Conservation (phyloP, 2,797 vertebrate genomes). For the Percopsis omiscomaycus region DNA sequence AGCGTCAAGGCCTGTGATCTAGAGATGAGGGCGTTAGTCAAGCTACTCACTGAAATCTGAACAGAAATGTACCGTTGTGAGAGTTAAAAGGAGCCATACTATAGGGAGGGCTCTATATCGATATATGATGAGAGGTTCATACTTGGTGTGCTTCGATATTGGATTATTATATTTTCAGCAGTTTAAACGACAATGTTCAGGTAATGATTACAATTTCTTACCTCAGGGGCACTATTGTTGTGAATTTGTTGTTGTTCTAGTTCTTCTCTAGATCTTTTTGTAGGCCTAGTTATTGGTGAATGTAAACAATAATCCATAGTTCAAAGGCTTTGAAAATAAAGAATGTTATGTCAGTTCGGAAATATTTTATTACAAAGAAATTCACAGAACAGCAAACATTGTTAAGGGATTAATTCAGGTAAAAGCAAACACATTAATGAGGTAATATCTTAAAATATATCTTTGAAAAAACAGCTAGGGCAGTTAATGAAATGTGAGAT, state of each 20-base stretch:
- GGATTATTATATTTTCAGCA: background rate
- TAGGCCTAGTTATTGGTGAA: conserved; percentile 10
- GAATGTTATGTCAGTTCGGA: conserved; percentile 59
- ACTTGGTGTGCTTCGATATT: background rate
- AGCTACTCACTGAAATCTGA: conserved; percentile 81
- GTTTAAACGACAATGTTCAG: background rate
- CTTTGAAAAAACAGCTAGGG: conserved; percentile 65
- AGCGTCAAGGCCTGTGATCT: conserved; percentile 83
- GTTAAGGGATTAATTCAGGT: conserved; percentile 72
- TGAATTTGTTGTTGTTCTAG: background rate
- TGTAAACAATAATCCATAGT: conserved; percentile 3
- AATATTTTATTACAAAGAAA: conserved; percentile 87
- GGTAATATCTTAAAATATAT: conserved; percentile 79
- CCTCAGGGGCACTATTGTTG: conserved; percentile 7
- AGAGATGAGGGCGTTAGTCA: conserved; percentile 83
- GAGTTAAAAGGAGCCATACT: background rate
- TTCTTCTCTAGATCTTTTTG: conserved; percentile 9
- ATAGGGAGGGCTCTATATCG: background rate
- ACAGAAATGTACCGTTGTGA: background rate
- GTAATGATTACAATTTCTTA: conserved; percentile 10
- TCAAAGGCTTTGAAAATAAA: conserved; percentile 35
- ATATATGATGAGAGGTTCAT: conserved; percentile 7
- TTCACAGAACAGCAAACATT: conserved; percentile 84
- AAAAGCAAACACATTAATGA: conserved; percentile 74
- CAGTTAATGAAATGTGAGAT: conserved; percentile 76